Evolutionary conservation across 1,140 invertebrate genomes (phyloP).

Genomic region (Patella vulgata): DNA sequence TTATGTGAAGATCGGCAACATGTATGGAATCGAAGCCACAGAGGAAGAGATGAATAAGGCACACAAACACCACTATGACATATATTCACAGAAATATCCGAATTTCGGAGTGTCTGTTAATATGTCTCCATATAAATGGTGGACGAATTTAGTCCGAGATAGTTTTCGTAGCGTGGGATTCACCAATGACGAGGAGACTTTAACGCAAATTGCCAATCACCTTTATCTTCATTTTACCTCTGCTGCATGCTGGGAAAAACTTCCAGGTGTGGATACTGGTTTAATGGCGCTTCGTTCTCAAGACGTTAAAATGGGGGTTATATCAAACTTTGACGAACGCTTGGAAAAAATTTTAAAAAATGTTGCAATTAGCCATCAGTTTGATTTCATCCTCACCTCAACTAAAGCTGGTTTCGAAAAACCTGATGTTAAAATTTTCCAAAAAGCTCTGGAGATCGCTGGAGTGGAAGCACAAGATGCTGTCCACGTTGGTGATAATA

Average conservation of each 20-base stretch:
- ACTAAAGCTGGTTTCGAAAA: conserved; percentile 80
- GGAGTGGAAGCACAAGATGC: conserved; percentile 72
- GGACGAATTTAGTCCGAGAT: conserved; percentile 75
- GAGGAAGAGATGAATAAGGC: conserved; percentile 49
- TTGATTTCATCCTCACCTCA: conserved; percentile 84
- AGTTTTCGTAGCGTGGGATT: conserved; percentile 71
- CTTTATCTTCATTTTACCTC: conserved; percentile 73
- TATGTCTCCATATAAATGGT: conserved; percentile 84
- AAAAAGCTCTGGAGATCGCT: conserved; percentile 71
- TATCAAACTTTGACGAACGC: conserved; percentile 90
- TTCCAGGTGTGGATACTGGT: conserved; percentile 74
- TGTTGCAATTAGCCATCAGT: conserved; percentile 75
- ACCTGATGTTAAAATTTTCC: conserved; percentile 79
- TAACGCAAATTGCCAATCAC: conserved; percentile 71
- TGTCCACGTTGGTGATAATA: conserved; percentile 84
- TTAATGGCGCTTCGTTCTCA: conserved; percentile 70
- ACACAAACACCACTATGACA: conserved; percentile 59
- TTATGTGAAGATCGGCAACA: conserved; percentile 76
- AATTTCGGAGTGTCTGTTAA: conserved; percentile 79
- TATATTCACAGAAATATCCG: conserved; percentile 73
- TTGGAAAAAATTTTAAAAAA: conserved; percentile 76
- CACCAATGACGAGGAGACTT: conserved; percentile 43
- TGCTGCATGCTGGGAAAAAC: conserved; percentile 76
- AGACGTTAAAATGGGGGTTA: conserved; percentile 72
- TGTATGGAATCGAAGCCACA: conserved; percentile 76